Conservation (phyloP, 2,888 invertebrate genomes). For the Tetramorium bicarinatum region DNA sequence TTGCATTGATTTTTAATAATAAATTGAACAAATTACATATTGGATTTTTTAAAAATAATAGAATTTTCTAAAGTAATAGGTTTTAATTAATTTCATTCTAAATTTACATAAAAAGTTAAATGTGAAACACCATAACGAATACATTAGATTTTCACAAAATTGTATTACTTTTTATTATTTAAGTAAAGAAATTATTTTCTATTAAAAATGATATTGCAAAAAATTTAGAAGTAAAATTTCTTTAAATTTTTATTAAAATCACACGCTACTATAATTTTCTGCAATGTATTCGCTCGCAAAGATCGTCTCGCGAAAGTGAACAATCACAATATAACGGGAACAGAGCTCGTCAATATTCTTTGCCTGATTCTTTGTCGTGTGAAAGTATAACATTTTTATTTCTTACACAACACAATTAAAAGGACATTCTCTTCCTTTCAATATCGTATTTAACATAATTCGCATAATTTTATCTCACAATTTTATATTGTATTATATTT, state of each 20-base stretch:
- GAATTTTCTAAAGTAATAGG: neutral
- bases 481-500: constrained; percentile 5
- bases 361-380: constrained; percentile 64
- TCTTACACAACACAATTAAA: constrained; percentile 9
- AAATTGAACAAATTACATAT: neutral
- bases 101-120: neutral
- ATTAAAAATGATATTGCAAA: neutral
- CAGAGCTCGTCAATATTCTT: constrained; percentile 68
- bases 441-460: neutral
- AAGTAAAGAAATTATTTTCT: neutral
- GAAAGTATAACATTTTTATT: constrained; percentile 66
- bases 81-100: constrained; percentile 8
- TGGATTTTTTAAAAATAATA: neutral
- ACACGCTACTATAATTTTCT: neutral
- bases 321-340: constrained; percentile 1
- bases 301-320: constrained; percentile 28
- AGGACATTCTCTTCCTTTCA: constrained; percentile 5
- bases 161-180: neutral
- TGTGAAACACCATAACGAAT: neutral
- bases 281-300: neutral
- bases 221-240: neutral
- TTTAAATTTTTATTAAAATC: neutral
- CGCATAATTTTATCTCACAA: neutral
- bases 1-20: constrained; percentile 5
- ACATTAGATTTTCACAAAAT: neutral